Evolutionary conservation across 2,888 invertebrate genomes (phyloP).

Genomic region (Acronicta psi): DNA sequence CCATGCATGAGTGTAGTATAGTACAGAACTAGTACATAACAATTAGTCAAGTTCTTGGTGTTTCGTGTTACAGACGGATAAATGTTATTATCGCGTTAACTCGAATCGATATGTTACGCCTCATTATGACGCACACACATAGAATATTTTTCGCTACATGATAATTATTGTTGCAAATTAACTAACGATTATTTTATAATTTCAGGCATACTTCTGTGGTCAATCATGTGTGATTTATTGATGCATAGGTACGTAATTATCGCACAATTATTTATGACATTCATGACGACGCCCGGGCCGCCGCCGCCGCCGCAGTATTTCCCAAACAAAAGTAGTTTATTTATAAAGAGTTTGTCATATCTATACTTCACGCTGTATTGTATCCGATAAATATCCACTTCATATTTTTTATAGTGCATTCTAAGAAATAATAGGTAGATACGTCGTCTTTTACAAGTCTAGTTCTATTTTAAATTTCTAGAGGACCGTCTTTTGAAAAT

Average conservation of each 20-base stretch:
- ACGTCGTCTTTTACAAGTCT: too few species aligned
- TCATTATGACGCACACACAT: constrained; percentile 15
- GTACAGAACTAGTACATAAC: too few species aligned
- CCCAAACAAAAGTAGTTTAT: not conserved
- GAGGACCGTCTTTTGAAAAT: too few species aligned
- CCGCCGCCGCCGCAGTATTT: not conserved
- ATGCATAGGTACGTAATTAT: constrained; percentile 12
- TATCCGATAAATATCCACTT: too few species aligned
- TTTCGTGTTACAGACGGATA: constrained; percentile 3
- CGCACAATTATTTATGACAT: constrained; percentile 15
- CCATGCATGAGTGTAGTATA: too few species aligned
- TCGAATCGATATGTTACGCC: constrained; percentile 20
- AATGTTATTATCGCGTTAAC: not conserved
- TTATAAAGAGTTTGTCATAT: not conserved
- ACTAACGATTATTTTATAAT: constrained; percentile 20
- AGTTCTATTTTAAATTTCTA: too few species aligned
- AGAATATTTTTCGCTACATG: constrained; percentile 13
- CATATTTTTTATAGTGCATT: too few species aligned
- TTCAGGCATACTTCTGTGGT: constrained; percentile 7
- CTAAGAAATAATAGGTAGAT: too few species aligned
- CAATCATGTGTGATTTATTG: constrained; percentile 26
- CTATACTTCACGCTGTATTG: not conserved
- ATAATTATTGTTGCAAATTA: constrained; percentile 31
- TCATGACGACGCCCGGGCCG: not conserved
- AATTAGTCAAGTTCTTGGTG: not conserved